Evolutionary conservation across 2,888 invertebrate species (phyloP).

Genomic region (Rhamphomyia laevipes): DNA sequence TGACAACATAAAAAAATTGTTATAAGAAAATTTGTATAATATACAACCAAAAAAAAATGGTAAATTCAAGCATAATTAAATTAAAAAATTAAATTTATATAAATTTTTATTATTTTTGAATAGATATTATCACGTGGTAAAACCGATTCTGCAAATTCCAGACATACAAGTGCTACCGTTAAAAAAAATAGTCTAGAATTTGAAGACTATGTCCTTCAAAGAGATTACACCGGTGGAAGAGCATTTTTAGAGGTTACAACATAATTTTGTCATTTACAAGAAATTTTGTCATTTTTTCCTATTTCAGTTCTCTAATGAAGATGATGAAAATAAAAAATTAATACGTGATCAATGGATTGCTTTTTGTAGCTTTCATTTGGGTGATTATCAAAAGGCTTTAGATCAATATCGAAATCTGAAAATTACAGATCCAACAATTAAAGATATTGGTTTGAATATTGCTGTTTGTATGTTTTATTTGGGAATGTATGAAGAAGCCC

Average conservation of each 20-base stretch:
- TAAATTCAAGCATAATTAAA: background rate
- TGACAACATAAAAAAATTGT: no score
- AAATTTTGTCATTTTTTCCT: background rate
- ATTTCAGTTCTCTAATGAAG: slow-evolving; percentile 16
- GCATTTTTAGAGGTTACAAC: slow-evolving; percentile 73
- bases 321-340: slow-evolving; percentile 22
- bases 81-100: background rate
- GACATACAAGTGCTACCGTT: slow-evolving; percentile 20
- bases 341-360: slow-evolving; percentile 75
- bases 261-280: background rate
- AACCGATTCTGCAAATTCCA: slow-evolving; percentile 51
- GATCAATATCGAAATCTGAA: slow-evolving; percentile 52
- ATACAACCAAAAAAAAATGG: background rate
- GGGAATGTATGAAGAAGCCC: slow-evolving; percentile 53
- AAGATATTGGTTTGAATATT: slow-evolving; percentile 62
- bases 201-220: slow-evolving; percentile 75
- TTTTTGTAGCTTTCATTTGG: slow-evolving; percentile 91
- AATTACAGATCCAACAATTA: slow-evolving; percentile 42
- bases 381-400: slow-evolving; percentile 77
- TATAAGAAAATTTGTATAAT: no score
- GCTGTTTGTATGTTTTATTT: slow-evolving; percentile 94
- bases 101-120: slow-evolving; percentile 15
- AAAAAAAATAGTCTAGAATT: slow-evolving; percentile 60
- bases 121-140: slow-evolving; percentile 75
- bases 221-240: slow-evolving; percentile 91